A percentile compares a stretch with the other conserved stretches of the same genome.
Evolutionary conservation across 2,797 vertebrate genomes (phyloP).

Genomic region (Lithobates pipiens): DNA sequence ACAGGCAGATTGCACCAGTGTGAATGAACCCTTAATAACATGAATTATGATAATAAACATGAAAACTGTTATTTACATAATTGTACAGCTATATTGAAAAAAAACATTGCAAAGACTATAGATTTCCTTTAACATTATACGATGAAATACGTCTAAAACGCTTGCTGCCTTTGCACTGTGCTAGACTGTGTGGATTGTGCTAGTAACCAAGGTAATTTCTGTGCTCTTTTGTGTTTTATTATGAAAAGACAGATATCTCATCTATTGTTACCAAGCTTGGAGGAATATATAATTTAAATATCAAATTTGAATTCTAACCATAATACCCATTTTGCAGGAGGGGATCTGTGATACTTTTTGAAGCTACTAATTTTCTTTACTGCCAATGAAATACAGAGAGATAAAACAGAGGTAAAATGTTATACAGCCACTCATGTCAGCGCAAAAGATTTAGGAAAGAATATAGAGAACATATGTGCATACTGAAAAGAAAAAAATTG

Average conservation of each 20-base stretch:
- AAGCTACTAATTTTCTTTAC: constrained; percentile 35
- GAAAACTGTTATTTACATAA: no score
- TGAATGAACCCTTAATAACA: no score
- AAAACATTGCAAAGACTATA: not conserved
- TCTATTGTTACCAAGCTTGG: constrained; percentile 22
- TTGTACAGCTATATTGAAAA: no score
- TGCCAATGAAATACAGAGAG: constrained; percentile 13
- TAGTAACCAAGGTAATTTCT: constrained; percentile 45
- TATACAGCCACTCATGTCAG: not conserved
- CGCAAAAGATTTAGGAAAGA: not conserved
- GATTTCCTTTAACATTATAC: not conserved
- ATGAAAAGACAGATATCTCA: constrained; percentile 25
- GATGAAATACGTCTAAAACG: not conserved
- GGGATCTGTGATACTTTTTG: not conserved
- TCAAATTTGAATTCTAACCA: constrained; percentile 31
- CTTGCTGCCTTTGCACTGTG: not conserved
- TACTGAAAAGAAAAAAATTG: not conserved
- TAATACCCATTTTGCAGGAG: constrained; percentile 8
- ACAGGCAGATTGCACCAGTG: no score
- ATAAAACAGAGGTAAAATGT: constrained; percentile 35
- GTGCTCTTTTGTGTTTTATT: constrained; percentile 26
- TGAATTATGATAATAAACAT: no score
- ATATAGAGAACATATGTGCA: not conserved
- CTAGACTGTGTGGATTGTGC: not conserved
- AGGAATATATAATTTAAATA: constrained; percentile 44